Evolutionary conservation across 2,888 invertebrate species (phyloP).

Genomic region (Oligia latruncula): DNA sequence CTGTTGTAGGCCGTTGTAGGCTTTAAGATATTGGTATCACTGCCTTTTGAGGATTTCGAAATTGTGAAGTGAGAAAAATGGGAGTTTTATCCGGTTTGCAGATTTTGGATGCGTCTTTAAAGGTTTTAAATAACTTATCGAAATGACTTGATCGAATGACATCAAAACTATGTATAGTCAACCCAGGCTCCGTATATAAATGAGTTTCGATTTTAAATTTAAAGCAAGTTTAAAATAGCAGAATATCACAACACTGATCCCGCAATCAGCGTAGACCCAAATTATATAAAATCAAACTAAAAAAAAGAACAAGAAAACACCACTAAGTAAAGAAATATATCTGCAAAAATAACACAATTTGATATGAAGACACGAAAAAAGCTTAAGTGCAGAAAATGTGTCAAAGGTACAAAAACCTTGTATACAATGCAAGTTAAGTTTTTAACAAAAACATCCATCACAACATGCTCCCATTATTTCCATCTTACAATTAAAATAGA

Average conservation of each 20-base stretch:
- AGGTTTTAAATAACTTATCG: not conserved
- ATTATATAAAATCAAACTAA: not conserved
- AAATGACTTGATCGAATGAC: not conserved
- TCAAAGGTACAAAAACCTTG: not conserved
- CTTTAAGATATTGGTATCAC: not conserved
- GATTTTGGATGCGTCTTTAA: not conserved
- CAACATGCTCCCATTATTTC: slow-evolving; percentile 14
- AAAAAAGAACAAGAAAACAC: not conserved
- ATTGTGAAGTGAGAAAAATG: not conserved
- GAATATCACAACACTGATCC: not conserved
- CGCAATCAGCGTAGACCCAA: not conserved
- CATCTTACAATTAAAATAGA: slow-evolving; percentile 42
- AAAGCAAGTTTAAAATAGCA: too few relatives aligned
- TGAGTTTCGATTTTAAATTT: not conserved
- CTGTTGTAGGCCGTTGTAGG: not conserved
- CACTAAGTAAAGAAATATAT: not conserved
- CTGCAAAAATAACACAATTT: not conserved
- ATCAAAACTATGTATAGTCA: not conserved
- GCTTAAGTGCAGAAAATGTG: not conserved
- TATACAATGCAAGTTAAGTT: not conserved
- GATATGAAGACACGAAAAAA: not conserved
- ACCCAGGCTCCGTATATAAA: not conserved
- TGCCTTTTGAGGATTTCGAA: slow-evolving; percentile 4
- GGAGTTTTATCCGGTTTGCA: not conserved
- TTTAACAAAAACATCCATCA: slow-evolving; percentile 4